phyloP scores from a whole-genome alignment of 2,888 invertebrate genomes.

The Nemotelus nigrinus region DNA sequence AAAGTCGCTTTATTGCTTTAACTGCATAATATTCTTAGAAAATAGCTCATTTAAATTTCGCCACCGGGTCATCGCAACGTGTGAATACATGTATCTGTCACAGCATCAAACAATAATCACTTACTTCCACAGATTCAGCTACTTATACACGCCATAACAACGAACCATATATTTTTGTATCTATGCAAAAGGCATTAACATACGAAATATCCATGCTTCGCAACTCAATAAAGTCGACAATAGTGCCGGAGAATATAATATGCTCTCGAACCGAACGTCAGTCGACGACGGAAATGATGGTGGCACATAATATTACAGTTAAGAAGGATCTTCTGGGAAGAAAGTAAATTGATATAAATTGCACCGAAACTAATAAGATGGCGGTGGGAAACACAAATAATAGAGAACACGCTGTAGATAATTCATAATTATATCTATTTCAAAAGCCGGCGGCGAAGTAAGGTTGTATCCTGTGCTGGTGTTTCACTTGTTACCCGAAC shows the following conservation, averaged over 20 bases:
- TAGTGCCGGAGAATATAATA: background rate
- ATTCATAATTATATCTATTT: constrained; percentile 28
- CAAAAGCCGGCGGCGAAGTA: too few species aligned
- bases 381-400: constrained; percentile 18
- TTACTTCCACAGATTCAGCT: too few species aligned
- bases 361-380: constrained; percentile 26
- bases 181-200: background rate
- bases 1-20: constrained; percentile 26
- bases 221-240: constrained; percentile 22
- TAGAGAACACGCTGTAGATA: constrained; percentile 26
- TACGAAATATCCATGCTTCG: background rate
- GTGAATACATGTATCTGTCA: background rate
- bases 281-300: too few species aligned
- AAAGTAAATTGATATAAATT: constrained; percentile 40
- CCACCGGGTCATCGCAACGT: too few species aligned
- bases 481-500: too few species aligned
- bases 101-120: background rate
- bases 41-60: background rate
- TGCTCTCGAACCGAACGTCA: background rate
- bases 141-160: too few species aligned
- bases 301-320: background rate
- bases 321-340: background rate
- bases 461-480: too few species aligned
- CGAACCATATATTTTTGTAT: constrained; percentile 6
- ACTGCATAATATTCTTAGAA: constrained; percentile 28